Evolutionary conservation across 2,797 vertebrate genomes (phyloP).

Genomic region (Sarcoramphus papa): DNA sequence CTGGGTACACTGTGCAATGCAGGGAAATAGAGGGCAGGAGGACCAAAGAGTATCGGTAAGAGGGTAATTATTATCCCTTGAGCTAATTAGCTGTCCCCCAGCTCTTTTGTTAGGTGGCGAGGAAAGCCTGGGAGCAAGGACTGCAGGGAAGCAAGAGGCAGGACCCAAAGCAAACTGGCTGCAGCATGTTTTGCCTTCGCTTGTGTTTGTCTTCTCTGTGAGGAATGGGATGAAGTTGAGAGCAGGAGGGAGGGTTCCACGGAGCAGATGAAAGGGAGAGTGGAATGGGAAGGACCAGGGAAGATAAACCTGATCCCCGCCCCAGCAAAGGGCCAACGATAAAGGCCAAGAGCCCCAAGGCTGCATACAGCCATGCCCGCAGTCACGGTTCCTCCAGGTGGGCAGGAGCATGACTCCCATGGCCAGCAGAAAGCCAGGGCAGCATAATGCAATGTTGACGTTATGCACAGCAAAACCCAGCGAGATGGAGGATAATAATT

Average conservation of each 20-base stretch:
- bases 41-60: rapidly evolving
- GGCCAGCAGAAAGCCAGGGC: not conserved
- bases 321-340: not conserved
- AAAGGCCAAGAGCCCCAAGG: not conserved
- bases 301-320: rapidly evolving
- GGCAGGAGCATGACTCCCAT: not conserved
- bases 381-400: rapidly evolving
- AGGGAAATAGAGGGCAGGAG: not conserved
- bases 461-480: not conserved
- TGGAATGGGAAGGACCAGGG: rapidly evolving
- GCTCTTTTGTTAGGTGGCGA: rapidly evolving
- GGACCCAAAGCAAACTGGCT: not conserved
- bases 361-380: rapidly evolving
- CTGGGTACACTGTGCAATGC: rapidly evolving
- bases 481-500: rapidly evolving
- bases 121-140: not conserved
- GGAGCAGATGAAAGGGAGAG: not conserved
- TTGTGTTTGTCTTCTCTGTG: not conserved
- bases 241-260: not conserved
- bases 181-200: rapidly evolving
- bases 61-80: not conserved
- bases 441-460: rapidly evolving
- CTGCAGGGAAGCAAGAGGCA: not conserved
- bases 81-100: not conserved
- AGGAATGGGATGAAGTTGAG: not conserved